Conservation (phyloP, 2,888 invertebrate genomes). For the Scaptomyza tumidula region DNA sequence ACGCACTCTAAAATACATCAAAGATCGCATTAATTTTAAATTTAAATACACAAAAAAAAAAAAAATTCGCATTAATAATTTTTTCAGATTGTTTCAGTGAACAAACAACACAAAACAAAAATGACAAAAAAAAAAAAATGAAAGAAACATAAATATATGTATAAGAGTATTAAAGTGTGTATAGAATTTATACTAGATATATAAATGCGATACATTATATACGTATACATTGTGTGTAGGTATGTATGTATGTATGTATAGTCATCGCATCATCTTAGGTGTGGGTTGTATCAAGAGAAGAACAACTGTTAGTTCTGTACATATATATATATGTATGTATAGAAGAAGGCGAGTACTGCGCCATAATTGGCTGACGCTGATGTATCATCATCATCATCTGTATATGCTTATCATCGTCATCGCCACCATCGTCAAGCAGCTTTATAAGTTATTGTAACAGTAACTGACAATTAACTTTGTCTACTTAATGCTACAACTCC, state of each 20-base stretch:
- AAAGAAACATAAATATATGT: slow-evolving; percentile 1
- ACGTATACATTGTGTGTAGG: slow-evolving; percentile 19
- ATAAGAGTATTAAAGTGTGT: slow-evolving; percentile 20
- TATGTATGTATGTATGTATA: slow-evolving; percentile 7
- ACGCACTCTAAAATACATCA: slow-evolving; percentile 43
- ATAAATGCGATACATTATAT: slow-evolving; percentile 35
- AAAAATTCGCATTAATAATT: slow-evolving; percentile 4
- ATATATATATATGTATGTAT: slow-evolving; percentile 2
- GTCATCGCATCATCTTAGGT: slow-evolving; percentile 61
- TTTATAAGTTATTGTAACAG: slow-evolving; percentile 32
- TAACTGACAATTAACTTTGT: slow-evolving; percentile 60
- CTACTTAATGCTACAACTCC: slow-evolving; percentile 20
- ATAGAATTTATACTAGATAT: slow-evolving; percentile 18
- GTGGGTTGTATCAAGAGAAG: slow-evolving; percentile 66
- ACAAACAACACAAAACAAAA: slow-evolving; percentile 21
- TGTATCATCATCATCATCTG: slow-evolving; percentile 40
- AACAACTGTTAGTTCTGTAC: slow-evolving; percentile 56
- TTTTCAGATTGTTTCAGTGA: not conserved
- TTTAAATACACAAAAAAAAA: slow-evolving; percentile 15
- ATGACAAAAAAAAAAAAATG: slow-evolving; percentile 18
- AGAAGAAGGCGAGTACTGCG: slow-evolving; percentile 56
- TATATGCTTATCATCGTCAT: slow-evolving; percentile 1
- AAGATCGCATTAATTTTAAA: slow-evolving; percentile 38
- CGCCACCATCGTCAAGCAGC: slow-evolving; percentile 11
- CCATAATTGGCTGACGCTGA: slow-evolving; percentile 71